phyloP scores from a whole-genome alignment of 2,113 vertebrate genomes.

The Carlito syrichta region DNA sequence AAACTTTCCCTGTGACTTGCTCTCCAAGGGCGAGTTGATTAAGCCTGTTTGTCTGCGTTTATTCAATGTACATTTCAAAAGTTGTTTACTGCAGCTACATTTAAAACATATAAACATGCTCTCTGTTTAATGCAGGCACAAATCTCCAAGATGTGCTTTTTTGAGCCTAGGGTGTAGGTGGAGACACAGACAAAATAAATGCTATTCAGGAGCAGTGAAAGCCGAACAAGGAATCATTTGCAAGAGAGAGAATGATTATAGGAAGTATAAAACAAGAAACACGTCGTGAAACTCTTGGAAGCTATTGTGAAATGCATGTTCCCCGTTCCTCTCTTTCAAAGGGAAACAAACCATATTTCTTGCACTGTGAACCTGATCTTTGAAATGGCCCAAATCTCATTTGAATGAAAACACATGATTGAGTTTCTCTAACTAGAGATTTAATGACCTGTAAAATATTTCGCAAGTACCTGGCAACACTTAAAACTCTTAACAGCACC shows the following conservation, averaged over 20 bases:
- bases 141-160: background rate
- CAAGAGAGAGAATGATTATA: background rate
- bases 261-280: background rate
- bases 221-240: background rate
- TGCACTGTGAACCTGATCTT: conserved; percentile 58
- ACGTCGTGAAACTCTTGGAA: fast-evolving
- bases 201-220: background rate
- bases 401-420: conserved; percentile 70
- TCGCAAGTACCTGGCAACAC: conserved; percentile 69
- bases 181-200: background rate
- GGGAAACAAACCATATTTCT: conserved; percentile 60
- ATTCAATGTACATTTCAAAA: background rate
- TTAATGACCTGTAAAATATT: conserved; percentile 78
- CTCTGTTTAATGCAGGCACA: background rate
- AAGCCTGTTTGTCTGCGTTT: background rate
- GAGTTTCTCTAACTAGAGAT: conserved; percentile 77
- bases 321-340: conserved; percentile 20
- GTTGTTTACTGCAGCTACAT: background rate
- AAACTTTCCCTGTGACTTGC: background rate
- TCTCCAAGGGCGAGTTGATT: background rate
- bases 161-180: background rate
- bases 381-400: conserved; percentile 70
- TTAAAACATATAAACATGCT: background rate
- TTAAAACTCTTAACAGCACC: conserved; percentile 8
- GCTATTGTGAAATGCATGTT: background rate